Evolutionary conservation across 2,113 vertebrate genomes (phyloP).

Genomic region (Chroicocephalus ridibundus): DNA sequence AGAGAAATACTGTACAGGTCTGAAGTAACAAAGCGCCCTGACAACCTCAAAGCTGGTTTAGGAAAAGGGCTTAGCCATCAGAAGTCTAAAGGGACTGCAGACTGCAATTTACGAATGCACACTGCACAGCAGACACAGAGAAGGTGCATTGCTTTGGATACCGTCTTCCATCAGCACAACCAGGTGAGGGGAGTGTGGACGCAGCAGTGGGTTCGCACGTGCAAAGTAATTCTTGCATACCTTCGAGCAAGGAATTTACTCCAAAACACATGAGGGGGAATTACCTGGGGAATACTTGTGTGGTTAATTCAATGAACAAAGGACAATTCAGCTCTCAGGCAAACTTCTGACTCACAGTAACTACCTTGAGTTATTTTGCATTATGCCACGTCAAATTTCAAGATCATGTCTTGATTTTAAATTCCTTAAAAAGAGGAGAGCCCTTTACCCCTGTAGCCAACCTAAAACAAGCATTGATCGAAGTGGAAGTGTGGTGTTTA

Average conservation of each 20-base stretch:
- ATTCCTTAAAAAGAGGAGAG: background rate
- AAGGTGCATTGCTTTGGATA: background rate
- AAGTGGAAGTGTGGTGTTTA: background rate
- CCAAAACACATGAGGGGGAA: accelerated
- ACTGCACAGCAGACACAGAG: background rate
- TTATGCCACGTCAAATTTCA: background rate
- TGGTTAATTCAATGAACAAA: background rate
- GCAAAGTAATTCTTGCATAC: background rate
- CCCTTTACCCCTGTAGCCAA: background rate
- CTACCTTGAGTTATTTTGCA: background rate
- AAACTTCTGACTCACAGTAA: background rate
- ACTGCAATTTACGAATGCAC: background rate
- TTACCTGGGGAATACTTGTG: background rate
- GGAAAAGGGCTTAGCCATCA: background rate
- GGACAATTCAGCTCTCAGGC: background rate
- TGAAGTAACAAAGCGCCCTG: background rate
- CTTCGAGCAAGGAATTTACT: background rate
- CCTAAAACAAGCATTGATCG: background rate
- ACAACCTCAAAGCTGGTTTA: background rate
- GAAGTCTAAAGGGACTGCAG: background rate
- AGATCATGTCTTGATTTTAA: background rate
- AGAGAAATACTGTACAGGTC: background rate
- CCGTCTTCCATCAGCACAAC: background rate
- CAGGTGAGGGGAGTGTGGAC: background rate
- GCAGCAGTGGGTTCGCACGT: accelerated